These are phyloP conservation scores for Crocuta crocuta DNA, from an alignment of 2,113 vertebrate species.

Conservation along the genomic window DNA sequence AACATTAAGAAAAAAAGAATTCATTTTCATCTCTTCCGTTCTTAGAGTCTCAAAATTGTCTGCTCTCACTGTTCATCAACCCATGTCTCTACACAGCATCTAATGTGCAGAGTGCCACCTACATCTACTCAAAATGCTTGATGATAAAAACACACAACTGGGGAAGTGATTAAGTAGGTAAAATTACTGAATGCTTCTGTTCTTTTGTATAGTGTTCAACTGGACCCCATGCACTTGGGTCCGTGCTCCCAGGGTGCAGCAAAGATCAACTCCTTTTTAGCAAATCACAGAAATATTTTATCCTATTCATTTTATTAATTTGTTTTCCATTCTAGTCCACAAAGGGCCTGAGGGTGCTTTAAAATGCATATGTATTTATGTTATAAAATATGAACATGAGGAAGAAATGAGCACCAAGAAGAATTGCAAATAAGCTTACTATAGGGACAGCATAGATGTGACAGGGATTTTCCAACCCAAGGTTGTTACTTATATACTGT, in stretches of 20 bases:
- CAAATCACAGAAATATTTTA: not conserved
- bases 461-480: rapidly evolving
- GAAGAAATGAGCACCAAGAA: not conserved
- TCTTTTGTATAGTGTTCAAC: rapidly evolving
- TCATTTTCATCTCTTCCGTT: not conserved
- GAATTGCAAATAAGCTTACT: rapidly evolving
- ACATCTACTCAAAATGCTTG: not conserved
- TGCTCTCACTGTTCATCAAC: not conserved
- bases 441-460: too few relatives aligned
- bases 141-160: not conserved
- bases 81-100: not conserved
- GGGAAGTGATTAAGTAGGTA: rapidly evolving
- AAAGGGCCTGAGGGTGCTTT: not conserved
- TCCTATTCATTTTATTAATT: not conserved
- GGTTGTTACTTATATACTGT: too few relatives aligned
- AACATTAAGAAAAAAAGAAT: too few relatives aligned
- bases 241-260: rapidly evolving
- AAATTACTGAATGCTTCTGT: not conserved
- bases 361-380: not conserved
- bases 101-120: not conserved
- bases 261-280: not conserved
- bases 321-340: not conserved
- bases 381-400: not conserved
- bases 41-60: not conserved
- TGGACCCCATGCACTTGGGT: rapidly evolving